phyloP scores from a whole-genome alignment of 2,113 vertebrate genomes.

The Trinectes maculatus region DNA sequence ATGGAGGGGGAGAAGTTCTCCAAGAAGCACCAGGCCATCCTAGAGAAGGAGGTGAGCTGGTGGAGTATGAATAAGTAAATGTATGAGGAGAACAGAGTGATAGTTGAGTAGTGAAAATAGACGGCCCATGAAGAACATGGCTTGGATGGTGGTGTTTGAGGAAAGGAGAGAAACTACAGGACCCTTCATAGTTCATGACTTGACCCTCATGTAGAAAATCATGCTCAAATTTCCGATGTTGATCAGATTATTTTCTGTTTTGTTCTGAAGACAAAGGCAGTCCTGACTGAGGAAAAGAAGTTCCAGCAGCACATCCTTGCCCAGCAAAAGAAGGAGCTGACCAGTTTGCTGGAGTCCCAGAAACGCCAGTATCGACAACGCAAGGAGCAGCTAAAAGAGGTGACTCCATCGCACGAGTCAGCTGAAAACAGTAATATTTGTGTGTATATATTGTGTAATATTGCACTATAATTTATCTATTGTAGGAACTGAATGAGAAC shows the following conservation, averaged over 20 bases:
- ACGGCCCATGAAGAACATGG: no score
- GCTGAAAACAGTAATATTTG: background rate
- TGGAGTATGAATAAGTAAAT: no score
- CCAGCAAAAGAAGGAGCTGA: constrained; percentile 93
- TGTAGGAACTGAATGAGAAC: constrained; percentile 91
- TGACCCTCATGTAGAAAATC: background rate
- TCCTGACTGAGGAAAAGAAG: constrained; percentile 89
- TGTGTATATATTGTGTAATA: no score
- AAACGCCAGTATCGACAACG: constrained; percentile 91
- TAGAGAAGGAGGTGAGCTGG: constrained; percentile 87
- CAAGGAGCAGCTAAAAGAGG: constrained; percentile 94
- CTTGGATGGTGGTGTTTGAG: no score
- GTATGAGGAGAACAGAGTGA: background rate
- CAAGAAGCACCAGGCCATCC: constrained; percentile 87
- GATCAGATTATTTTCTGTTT: background rate
- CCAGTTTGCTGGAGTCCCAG: constrained; percentile 87
- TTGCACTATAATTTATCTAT: background rate
- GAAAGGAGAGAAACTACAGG: background rate
- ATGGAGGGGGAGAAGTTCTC: constrained; percentile 88
- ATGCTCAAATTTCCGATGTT: background rate
- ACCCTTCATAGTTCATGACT: background rate
- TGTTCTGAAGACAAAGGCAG: constrained; percentile 81
- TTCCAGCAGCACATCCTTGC: constrained; percentile 92
- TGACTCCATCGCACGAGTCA: constrained; percentile 36
- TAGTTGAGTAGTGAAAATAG: background rate